Evolutionary conservation across 2,888 invertebrate species (phyloP), one percentile per base, ranked within the genome.

Genomic region (Bellardia pandia): DNA sequence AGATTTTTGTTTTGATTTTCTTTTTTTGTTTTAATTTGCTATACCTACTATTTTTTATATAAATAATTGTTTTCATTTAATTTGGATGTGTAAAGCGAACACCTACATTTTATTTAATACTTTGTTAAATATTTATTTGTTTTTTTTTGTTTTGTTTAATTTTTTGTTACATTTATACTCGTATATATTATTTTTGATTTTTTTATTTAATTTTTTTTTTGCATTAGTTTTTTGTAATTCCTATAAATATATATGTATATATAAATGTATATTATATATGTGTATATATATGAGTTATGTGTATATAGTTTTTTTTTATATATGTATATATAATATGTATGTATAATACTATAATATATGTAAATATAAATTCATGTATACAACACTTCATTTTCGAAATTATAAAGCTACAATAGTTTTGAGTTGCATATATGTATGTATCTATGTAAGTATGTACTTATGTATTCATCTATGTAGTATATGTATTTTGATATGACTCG

Each of bases 301-400:
- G 76, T 88, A 84, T 88, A 79, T 89, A 88, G 84, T 74, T 88
- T 77, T 56, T 76, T 60, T 79, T 48, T 64, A 72, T 86, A 13
- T 51, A 30, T 58, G 60, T 68, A 74, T 80, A 56, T 62, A 69
- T 78, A 68, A 58, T 85, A 80, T 76, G 76, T 87, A 84, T 88
- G 58, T 82, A 79, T 85, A 78, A 71, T 86, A 80, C 56, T 85
- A 68, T 68, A 64, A 76, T 83, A 86, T 88, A 88, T 86, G 77
- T 88, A 88, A 88, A 89, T 88, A 88, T 89, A 89, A 89, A 89
- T 89, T 89, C 89, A 89, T 89, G 87, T 88, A 89, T 89, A 89
- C 89, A 89, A 89, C 89, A 88, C 89, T 88, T 89, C 81, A 88
- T 86, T 88, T 88, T 88, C 86, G 84, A 89, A 89, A 89, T 88